Base-by-base conservation (phyloP, 2,888 invertebrate species). In the Abscondita cerata region DNA sequence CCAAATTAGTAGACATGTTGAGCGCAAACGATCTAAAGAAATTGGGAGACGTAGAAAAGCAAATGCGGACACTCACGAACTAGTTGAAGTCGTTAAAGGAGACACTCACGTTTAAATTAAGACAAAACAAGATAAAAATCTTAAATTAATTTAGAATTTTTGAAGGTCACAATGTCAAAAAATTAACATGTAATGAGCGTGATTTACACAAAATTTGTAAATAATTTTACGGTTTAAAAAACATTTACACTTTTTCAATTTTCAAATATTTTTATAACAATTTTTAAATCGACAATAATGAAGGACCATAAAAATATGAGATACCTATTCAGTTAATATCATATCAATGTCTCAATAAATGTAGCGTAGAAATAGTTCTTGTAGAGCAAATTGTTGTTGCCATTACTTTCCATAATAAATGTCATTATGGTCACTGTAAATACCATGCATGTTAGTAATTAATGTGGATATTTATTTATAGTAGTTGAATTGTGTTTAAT, bases 1-100 rank as follows among this genome's bases (percentile, higher is more conserved):
- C 97, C 44, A 93, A 93, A 59, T 89, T 98, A 54, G 96, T 98
- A 25, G 89, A 93, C 73, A 88, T 92, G 70, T 83, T 96, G 66
- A 94, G 94, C 60, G 87, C 88, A 75, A 86, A 87, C 9, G 95
- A 95, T 75, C 80, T 91, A 61, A 82, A 81, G 58, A 73, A 70
- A 52, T 70, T 76, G 41, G 76, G 79, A 5, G 75, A 83, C 81
- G 68, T 76, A 74, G 68, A 82, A 75, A 81, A 80, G 73, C 85
- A 77, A 81, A 79, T 66, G 80, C 80, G 13, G 79, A 86, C 52
- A 84, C 87, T 2, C 88, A 89, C 70, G 90, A 90, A 76, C 83
- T 90, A 47, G 83, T 87, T 53, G 90, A 90, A 72, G 76, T 81
- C 12, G 72, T 78, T 2, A 81, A 80, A 70, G 70, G 71, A 5